Base-by-base conservation (phyloP, 1,140 invertebrate genomes). In the Bombus superbus region DNA sequence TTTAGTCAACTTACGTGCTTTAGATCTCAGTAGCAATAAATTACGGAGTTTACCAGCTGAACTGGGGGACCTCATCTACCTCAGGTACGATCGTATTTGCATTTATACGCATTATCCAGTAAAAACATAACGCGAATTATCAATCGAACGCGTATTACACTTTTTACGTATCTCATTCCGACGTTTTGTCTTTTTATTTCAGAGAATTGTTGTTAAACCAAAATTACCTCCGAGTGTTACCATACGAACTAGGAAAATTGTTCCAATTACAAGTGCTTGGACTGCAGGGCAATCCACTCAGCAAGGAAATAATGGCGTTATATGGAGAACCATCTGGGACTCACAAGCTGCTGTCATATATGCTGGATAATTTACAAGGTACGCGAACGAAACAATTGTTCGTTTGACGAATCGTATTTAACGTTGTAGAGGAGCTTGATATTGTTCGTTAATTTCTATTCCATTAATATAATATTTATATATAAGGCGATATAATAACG, bases 181-280 rank as follows among this genome's bases (percentile, higher is more conserved):
- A 71, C 57, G 40, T 59, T 47, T n/a, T 8, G 28, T 83, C 92
- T 91, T 85, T 91, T 85, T 88, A 82, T 97, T 97, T 38, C 95
- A 98, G 98, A 95, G 99, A 99, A 96, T 96, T 99, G 89, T 96
- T 98, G 91, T 96, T 99, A 79, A 98, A 98, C 95, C 97, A 99
- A 95, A 99, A 99, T 96, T 97, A 97, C 93, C 96, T 99, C 87
- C 96, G 99, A 75, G 97, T 98, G 88, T 96, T 99, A 92, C 99
- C 99, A 5, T 99, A 98, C 95, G 99, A 99, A 95, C 96, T 99
- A 91, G 99, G 99, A 88, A 99, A 99, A 95, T 96, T 99, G 87
- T 99, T 99, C 95, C 98, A 99, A 95, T 96, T 99, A 88, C 98
- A 99, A 95, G 96, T 98, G 92, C 95, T 98, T 92, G 98, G 98